These are phyloP conservation scores for Sardinella longiceps DNA, from an alignment of 2,797 vertebrate species.

Conservation along the genomic window DNA sequence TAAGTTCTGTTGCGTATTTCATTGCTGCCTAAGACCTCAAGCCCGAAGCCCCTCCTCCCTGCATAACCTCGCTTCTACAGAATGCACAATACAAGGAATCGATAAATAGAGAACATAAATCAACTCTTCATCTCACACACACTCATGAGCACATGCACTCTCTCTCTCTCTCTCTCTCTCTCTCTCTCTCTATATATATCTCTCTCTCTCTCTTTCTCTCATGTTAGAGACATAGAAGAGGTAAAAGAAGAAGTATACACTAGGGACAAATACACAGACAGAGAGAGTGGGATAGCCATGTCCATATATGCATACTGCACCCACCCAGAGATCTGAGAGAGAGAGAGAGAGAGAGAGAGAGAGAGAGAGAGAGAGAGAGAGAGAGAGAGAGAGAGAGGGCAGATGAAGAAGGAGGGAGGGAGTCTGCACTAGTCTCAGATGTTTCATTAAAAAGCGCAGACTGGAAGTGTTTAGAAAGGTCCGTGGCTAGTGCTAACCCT, in stretches of 20 bases:
- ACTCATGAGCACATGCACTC: background rate
- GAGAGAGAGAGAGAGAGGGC: background rate
- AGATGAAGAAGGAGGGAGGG: background rate
- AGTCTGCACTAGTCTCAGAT: background rate
- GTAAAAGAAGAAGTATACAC: background rate
- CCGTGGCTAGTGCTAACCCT: conserved; percentile 31
- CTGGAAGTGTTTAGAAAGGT: conserved; percentile 41
- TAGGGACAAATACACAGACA: background rate
- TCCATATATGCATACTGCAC: too few species aligned
- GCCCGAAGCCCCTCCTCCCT: background rate
- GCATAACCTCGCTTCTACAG: background rate
- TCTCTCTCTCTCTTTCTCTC: background rate
- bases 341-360: background rate
- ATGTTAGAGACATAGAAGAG: background rate
- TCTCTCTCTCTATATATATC: background rate
- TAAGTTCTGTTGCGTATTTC: background rate
- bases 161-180: background rate
- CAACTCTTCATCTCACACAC: too few species aligned
- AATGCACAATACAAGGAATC: background rate
- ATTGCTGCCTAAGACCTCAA: background rate
- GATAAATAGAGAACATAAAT: background rate
- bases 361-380: conserved; percentile 10
- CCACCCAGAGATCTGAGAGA: too few species aligned
- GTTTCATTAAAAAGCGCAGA: conserved; percentile 41
- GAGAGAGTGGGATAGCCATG: background rate